Conservation (phyloP, 2,797 vertebrate species). For the Microcaecilia unicolor region DNA sequence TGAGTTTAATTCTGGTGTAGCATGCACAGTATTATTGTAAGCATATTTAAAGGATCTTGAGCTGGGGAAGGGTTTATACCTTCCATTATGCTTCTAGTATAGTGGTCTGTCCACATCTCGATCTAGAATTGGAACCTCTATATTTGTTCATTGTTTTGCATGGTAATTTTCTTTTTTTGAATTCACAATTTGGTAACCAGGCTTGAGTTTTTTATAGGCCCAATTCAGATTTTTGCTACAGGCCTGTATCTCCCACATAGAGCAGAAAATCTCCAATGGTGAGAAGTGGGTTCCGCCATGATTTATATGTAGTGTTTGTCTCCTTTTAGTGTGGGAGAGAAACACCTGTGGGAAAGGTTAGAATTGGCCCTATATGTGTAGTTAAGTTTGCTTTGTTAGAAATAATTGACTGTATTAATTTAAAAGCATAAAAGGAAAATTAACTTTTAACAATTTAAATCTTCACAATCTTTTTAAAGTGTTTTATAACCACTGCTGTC, state of each 20-base stretch:
- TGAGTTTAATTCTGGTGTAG: too few relatives aligned
- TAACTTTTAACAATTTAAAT: constrained; percentile 53
- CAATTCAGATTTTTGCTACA: too few relatives aligned
- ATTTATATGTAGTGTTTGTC: too few relatives aligned
- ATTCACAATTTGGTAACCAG: constrained; percentile 59
- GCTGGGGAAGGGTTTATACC: constrained; percentile 45
- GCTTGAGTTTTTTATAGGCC: constrained; percentile 57
- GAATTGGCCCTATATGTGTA: too few relatives aligned
- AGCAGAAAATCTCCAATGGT: too few relatives aligned
- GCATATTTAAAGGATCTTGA: too few relatives aligned
- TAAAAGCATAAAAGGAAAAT: constrained; percentile 47
- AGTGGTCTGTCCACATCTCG: constrained; percentile 23
- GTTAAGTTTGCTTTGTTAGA: constrained; percentile 57
- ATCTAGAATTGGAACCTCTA: constrained; percentile 30
- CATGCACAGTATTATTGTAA: too few relatives aligned
- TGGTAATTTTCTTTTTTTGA: constrained; percentile 53
- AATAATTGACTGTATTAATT: constrained; percentile 54
- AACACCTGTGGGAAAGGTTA: too few relatives aligned
- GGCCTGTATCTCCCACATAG: too few relatives aligned
- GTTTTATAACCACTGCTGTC: constrained; percentile 88
- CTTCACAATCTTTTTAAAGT: constrained; percentile 74
- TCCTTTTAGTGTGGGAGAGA: too few relatives aligned
- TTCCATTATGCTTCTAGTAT: constrained; percentile 19
- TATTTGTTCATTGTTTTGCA: constrained; percentile 64
- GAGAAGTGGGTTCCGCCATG: too few relatives aligned